Evolutionary conservation across 2,113 vertebrate genomes (phyloP).

Genomic region (Todiramphus saurophagus): DNA sequence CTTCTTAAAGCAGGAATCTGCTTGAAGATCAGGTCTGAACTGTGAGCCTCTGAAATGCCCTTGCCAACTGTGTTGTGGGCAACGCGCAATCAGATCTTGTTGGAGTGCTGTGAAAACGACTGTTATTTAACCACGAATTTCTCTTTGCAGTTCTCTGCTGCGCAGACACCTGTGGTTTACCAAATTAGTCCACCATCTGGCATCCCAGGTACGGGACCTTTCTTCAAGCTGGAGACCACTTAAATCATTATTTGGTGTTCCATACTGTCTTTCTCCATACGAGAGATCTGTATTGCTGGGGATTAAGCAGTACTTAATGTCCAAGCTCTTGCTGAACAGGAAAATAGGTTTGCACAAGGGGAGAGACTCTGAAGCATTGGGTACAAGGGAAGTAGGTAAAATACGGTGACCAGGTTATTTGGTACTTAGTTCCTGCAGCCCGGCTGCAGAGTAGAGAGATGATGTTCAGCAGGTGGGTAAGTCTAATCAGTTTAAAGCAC

Average conservation of each 20-base stretch:
- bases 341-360: background rate
- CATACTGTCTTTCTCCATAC: background rate
- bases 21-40: background rate
- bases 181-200: conserved; percentile 70
- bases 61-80: background rate
- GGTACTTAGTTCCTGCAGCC: background rate
- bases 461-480: background rate
- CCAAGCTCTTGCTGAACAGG: background rate
- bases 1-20: background rate
- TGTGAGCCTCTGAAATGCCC: background rate
- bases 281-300: background rate
- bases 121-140: background rate
- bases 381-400: background rate
- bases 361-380: background rate
- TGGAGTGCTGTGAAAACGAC: background rate
- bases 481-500: background rate
- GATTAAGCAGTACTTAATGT: background rate
- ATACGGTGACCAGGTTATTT: background rate
- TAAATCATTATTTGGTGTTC: background rate
- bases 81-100: background rate
- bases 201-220: conserved; percentile 71
- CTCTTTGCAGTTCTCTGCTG: conserved; percentile 72
- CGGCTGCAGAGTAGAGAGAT: background rate
- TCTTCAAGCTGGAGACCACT: background rate
- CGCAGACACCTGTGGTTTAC: conserved; percentile 72